Base-by-base conservation (phyloP, 2,888 invertebrate species). In the Arge pagana region DNA sequence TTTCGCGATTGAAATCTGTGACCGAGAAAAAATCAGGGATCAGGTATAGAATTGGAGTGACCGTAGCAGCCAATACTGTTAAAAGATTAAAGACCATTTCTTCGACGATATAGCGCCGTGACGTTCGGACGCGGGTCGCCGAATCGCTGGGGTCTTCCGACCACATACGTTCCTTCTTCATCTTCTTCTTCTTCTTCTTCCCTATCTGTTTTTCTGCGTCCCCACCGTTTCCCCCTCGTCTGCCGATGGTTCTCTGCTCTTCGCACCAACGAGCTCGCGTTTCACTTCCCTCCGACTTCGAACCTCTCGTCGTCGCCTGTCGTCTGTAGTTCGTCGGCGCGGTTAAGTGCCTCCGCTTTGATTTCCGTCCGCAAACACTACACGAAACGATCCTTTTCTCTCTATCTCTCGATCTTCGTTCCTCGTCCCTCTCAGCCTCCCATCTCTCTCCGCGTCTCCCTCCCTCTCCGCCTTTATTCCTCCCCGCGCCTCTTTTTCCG, bases 281-380 rank as follows among this genome's bases (percentile, higher is more conserved):
- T 3, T 26, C 28, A 8, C n/a, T 4, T 4, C 33, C 11, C 13
- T 8, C 15, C 11, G 33, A 53, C 58, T 55, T 54, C 58, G 48
- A 49, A 50, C 48, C 51, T 53, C 55, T 45, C 54, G 49, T 60
- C 57, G 54, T 42, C 59, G 61, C 58, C 63, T 63, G 66, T 66
- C 70, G 67, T 66, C 65, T 61, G 65, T 63, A 63, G 23, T 10
- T 16, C n/a, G 33, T 21, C 11, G 52, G 59, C 64, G 65, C 60
- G 56, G 66, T 66, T 71, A 71, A 71, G 70, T 67, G 66, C 63
- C 61, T 56, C 11, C 15, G 68, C 70, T 72, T 69, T 70, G 72
- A 71, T 72, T 72, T 67, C 65, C 64, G 64, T 66, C 64, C 63
- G 65, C 68, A 67, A 71, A 67, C n/a, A n/a, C n/a, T n/a, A n/a